phyloP scores from a whole-genome alignment of 2,797 vertebrate genomes.

The Protonibea diacanthus region DNA sequence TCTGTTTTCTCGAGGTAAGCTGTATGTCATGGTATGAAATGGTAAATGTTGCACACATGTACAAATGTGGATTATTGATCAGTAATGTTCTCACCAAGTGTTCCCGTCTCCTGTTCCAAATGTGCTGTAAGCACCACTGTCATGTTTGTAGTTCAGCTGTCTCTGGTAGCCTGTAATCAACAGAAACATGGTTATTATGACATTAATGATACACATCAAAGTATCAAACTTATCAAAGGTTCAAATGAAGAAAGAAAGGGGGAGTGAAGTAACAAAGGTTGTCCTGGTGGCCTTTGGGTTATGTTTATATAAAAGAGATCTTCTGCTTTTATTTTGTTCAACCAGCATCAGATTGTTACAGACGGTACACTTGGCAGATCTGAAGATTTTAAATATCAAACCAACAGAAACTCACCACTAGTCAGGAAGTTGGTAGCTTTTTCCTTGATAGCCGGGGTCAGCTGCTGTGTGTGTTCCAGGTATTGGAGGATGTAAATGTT shows the following conservation, averaged over 20 bases:
- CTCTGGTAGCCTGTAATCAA: constrained; percentile 86
- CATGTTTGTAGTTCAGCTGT: constrained; percentile 85
- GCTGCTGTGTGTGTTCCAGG: constrained; percentile 83
- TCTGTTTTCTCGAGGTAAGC: background rate
- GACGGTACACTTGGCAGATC: background rate
- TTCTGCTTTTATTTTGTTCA: background rate
- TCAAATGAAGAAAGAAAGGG: background rate
- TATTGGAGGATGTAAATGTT: constrained; percentile 88
- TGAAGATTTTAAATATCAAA: background rate
- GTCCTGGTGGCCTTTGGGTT: background rate
- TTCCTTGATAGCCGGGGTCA: constrained; percentile 73
- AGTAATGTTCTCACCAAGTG: constrained; percentile 83
- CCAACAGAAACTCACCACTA: constrained; percentile 76
- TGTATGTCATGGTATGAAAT: background rate
- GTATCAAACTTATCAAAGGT: too few species aligned
- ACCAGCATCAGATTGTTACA: background rate
- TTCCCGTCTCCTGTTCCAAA: constrained; percentile 83
- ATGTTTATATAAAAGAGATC: background rate
- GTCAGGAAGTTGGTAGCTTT: constrained; percentile 79
- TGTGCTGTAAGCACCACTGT: constrained; percentile 84
- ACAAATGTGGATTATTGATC: background rate
- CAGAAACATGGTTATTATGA: background rate
- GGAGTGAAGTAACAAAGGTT: background rate
- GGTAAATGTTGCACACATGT: background rate
- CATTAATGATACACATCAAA: background rate